Conservation (phyloP, 2,113 vertebrate species). For the Bujurquina vittata region DNA sequence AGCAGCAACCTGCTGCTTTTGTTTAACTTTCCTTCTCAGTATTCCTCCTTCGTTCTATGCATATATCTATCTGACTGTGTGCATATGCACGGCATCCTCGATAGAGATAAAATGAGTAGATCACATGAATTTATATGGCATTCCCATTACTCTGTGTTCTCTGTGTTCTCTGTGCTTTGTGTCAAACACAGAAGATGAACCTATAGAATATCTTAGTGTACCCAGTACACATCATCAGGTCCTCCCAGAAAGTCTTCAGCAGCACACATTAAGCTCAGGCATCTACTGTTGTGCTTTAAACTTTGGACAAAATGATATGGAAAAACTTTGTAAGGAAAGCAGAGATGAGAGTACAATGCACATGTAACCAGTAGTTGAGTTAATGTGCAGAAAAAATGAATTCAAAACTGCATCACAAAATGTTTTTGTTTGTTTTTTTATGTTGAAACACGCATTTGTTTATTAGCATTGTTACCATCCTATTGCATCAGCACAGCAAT, state of each 20-base stretch:
- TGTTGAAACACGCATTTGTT: not conserved
- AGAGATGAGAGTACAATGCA: not conserved
- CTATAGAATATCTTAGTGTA: not conserved
- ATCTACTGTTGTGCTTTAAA: not conserved
- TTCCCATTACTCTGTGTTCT: conserved; percentile 15
- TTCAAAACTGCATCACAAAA: not conserved
- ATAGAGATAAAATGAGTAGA: conserved; percentile 20
- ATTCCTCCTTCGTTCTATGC: conserved; percentile 13
- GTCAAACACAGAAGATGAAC: conserved; percentile 5
- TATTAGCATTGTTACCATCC: conserved; percentile 1
- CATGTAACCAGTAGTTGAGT: not conserved
- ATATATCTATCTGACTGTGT: conserved; percentile 12
- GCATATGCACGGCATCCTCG: not conserved
- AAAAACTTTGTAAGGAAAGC: not conserved
- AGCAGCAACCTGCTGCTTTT: conserved; percentile 33
- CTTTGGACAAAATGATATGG: not conserved
- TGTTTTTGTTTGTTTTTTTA: not conserved
- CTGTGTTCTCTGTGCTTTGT: not conserved
- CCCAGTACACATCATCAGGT: not conserved
- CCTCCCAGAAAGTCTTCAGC: not conserved
- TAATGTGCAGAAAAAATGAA: not conserved
- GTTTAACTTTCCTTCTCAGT: conserved; percentile 42
- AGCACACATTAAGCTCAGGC: not conserved
- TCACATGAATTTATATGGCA: not conserved
- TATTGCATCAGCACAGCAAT: not conserved